Evolutionary conservation across 2,113 vertebrate species (phyloP).

Genomic region (Scopus umbretta): DNA sequence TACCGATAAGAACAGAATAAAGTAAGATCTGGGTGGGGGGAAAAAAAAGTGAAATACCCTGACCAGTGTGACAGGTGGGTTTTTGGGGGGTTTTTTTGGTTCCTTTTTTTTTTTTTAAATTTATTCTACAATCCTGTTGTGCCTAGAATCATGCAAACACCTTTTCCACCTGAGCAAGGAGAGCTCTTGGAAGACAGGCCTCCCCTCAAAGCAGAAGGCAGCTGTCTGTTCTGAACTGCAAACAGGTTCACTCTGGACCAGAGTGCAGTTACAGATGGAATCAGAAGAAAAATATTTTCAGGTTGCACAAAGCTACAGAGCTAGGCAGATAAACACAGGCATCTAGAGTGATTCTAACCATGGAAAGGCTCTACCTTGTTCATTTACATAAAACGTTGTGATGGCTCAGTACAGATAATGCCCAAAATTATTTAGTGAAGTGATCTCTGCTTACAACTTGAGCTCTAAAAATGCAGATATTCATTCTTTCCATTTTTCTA

Average conservation of each 20-base stretch:
- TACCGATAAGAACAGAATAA: not conserved
- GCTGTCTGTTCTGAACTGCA: not conserved
- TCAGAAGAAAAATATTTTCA: not conserved
- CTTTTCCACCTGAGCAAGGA: not conserved
- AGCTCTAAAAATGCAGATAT: not conserved
- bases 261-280: not conserved
- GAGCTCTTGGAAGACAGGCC: not conserved
- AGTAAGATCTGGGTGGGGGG: not conserved
- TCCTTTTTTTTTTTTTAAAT: too few species aligned
- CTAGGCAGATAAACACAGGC: not conserved
- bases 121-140: not conserved
- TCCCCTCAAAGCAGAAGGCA: not conserved
- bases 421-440: not conserved
- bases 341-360: not conserved
- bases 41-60: not conserved
- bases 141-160: not conserved
- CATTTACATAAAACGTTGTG: not conserved
- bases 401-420: not conserved
- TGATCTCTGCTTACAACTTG: not conserved
- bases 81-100: too few species aligned
- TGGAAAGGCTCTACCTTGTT: rapidly evolving
- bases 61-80: not conserved
- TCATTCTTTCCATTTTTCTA: not conserved
- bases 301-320: not conserved
- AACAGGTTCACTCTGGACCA: not conserved